Base-by-base conservation (phyloP, 2,113 vertebrate genomes). In the Hemiscyllium ocellatum region DNA sequence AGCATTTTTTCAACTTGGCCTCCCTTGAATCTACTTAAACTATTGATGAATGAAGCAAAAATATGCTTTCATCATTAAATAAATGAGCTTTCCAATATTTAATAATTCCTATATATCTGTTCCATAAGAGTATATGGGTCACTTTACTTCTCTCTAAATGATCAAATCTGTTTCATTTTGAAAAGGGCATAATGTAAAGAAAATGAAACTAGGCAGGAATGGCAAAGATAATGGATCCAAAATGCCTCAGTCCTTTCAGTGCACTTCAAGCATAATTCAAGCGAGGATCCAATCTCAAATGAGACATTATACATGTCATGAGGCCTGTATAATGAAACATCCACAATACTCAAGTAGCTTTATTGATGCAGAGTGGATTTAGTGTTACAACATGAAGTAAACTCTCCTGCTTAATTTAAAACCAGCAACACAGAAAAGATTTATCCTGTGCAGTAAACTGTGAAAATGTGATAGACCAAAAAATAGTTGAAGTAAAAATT, bases 191-290 rank as follows among this genome's bases (percentile, higher is more conserved):
- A 87, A 37, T 69, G n/a, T 94, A 66, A 56, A 52, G 52, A 94
- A 66, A 20, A 94, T 94, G 91, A 94, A 94, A n/a, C 24, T 68
- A 42, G 91, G 61, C 66, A 94, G 37, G 65, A 94, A 93, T 17
- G 29, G 17, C 19, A 42, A 42, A 69, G 26, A 52, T 50, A 69
- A 56, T 56, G 86, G 52, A 10, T 50, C 22, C 50, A 89, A 89
- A 61, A 29, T 19, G 13, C 50, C 50, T 89, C 86, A 56, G 50
- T 7, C 4, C 22, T 87, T 86, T 1, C 47, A 42, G 47, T 50
- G 47, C 10, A 22, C 47, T 37, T 42, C 80, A 56, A 29, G 50
- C 86, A 89, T 89, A 89, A 26, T 56, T 89, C 26, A 56, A 56
- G 24, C 22, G 29, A 89, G 50, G 50, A 56, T 47, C 24, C 52